phyloP scores from a whole-genome alignment of 2,888 invertebrate species.

The Apomyelois bistriatella region DNA sequence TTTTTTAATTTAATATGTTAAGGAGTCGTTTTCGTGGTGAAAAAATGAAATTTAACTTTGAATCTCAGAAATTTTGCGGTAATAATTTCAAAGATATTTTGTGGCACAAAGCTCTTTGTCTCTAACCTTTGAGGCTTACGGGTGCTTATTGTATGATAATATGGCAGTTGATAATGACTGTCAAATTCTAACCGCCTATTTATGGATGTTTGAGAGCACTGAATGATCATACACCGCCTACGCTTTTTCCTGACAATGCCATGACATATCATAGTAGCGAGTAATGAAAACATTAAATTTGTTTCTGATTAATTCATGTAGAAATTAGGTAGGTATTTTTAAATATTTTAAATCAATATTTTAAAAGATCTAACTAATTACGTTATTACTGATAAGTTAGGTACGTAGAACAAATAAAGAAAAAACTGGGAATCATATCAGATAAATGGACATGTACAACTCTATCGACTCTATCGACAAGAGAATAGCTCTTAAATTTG shows the following conservation, averaged over 20 bases:
- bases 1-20: no score
- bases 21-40: no score
- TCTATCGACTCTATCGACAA: no score
- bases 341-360: no score
- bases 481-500: no score
- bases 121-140: slow-evolving; percentile 38
- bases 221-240: slow-evolving; percentile 46
- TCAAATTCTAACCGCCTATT: slow-evolving; percentile 54
- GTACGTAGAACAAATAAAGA: no score
- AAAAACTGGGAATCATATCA: no score
- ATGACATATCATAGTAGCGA: slow-evolving; percentile 8
- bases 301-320: neutral
- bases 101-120: neutral
- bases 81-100: neutral
- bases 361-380: no score
- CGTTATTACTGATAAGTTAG: no score
- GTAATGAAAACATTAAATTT: slow-evolving; percentile 3
- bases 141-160: slow-evolving; percentile 69
- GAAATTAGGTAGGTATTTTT: neutral
- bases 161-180: slow-evolving; percentile 43
- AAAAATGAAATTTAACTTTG: no score
- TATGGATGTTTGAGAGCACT: slow-evolving; percentile 47
- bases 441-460: no score
- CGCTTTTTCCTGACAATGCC: slow-evolving; percentile 23
- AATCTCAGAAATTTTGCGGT: neutral